Evolutionary conservation across 92 coral and sea anemone genomes (phyloP).

Genomic region (Parazoanthus darwini): DNA sequence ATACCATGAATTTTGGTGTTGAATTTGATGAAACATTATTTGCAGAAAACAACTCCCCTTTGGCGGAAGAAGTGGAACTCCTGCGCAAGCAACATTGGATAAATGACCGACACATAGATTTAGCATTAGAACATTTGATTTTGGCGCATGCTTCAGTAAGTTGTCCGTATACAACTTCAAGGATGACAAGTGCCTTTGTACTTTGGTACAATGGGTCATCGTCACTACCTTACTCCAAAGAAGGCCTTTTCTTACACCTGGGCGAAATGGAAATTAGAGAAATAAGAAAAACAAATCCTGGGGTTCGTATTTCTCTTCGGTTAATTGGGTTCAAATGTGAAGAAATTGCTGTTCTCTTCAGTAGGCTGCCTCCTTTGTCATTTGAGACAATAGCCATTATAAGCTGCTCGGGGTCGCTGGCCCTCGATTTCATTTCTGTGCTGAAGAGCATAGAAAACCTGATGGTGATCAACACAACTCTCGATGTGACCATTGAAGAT

Average conservation of each 20-base stretch:
- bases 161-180: background rate
- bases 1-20: background rate
- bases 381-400: constrained; percentile 31
- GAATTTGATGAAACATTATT: background rate
- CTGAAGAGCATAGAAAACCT: constrained; percentile 27
- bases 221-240: background rate
- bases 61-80: background rate
- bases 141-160: background rate
- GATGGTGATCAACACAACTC: constrained; percentile 27
- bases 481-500: background rate
- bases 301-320: background rate
- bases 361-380: background rate
- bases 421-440: constrained; percentile 5
- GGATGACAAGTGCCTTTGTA: background rate
- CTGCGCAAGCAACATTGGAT: background rate
- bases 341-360: background rate
- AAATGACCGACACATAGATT: background rate
- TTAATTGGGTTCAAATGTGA: background rate
- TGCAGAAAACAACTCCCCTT: background rate
- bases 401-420: constrained; percentile 24
- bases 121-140: background rate
- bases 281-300: background rate
- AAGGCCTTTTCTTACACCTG: background rate
- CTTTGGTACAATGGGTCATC: background rate
- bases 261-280: background rate